Evolutionary conservation across 1,140 invertebrate species (phyloP), one percentile per base, ranked within the genome.

Genomic region (Atta texana): DNA sequence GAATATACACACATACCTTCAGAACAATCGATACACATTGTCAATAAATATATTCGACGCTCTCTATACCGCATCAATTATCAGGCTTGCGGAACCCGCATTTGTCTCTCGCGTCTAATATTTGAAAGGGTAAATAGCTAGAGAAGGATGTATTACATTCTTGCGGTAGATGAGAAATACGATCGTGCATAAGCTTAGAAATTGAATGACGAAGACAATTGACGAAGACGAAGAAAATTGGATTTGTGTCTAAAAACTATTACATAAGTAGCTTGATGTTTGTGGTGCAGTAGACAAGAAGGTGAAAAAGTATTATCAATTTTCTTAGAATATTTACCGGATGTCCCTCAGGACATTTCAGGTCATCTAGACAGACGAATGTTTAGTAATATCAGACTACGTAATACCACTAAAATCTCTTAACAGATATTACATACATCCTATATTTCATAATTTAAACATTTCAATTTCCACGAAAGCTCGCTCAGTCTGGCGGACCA

Each of bases 391-490:
- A 34, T n/a, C 21, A 18, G 8, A 7, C 31, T 18, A 21, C 14
- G 80, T 84, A 75, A 75, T 84, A 34, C 34, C 69, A 7, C 55
- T 49, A 61, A 74, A 49, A 74, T 75, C 34, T 51, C 24, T 75
- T 84, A 81, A 66, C 68, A 55, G 49, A 16, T 44, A 71, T 75
- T 75, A 74, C 69, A 31, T 75, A 74, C 69, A 59, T 74, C 12
- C 16, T 75, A 75, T 75, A 51, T 84, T 84, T 63, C 69, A 84
- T 75, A 55, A 63, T 75, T 84, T 74, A 84, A 84, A 61, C 80
- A 75, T 84, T 84, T 84, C 80, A 74, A 84, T 84, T 28, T 84
- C 14, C 69, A 18, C 24, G 69, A 84, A 55, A 84, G 80, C 80
- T 34, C 69, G 69, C 69, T 75, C 28, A 1, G 80, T 49, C 39